A percentile compares a stretch with the other conserved stretches of the same genome.
Evolutionary conservation across 2,888 invertebrate species (phyloP).

Genomic region (Allygus modestus): DNA sequence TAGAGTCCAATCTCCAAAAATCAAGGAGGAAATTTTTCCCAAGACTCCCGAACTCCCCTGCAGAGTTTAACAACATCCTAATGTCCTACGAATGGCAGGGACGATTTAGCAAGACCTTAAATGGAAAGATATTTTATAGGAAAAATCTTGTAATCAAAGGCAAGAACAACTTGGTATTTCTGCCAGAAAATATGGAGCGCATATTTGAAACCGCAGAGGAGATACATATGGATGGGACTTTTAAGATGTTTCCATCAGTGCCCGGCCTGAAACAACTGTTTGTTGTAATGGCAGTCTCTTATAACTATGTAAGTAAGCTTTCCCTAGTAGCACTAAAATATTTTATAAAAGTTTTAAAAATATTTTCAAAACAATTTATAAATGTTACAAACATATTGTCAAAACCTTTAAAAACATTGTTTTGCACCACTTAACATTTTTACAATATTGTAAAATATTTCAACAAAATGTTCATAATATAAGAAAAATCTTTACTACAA

Average conservation of each 20-base stretch:
- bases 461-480: no score
- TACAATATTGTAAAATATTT: no score
- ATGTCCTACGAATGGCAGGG: background rate
- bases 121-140: conserved; percentile 4
- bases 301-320: conserved; percentile 31
- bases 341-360: no score
- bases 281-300: background rate
- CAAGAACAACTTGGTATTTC: conserved; percentile 41
- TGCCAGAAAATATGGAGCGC: conserved; percentile 32
- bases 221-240: background rate
- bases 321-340: no score
- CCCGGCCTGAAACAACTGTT: conserved; percentile 10
- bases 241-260: background rate
- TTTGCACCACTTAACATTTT: no score
- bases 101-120: background rate
- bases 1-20: background rate
- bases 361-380: no score
- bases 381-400: no score
- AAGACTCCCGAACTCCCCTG: background rate
- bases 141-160: background rate
- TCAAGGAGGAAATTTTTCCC: background rate
- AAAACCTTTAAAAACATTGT: no score
- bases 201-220: background rate
- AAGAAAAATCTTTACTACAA: no score
- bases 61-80: background rate